Conservation (phyloP, 2,113 vertebrate species). For the Aptenodytes forsteri region DNA sequence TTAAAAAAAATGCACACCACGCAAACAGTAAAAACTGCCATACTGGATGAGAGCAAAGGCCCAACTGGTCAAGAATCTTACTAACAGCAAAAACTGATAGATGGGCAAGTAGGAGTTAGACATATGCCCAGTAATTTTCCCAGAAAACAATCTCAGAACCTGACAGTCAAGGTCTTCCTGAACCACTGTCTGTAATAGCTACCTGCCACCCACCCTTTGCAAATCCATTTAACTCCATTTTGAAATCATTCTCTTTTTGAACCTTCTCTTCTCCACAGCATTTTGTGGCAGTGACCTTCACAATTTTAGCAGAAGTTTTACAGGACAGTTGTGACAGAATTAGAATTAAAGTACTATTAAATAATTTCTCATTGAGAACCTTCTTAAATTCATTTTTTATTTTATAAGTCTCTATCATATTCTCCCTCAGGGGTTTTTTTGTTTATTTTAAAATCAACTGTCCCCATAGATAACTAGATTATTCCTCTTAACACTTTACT, state of each 20-base stretch:
- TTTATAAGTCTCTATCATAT: neutral
- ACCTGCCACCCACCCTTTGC: neutral
- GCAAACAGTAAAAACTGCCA: neutral
- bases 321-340: neutral
- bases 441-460: neutral
- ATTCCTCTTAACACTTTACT: neutral
- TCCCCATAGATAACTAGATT: neutral
- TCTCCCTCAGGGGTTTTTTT: neutral
- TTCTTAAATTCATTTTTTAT: neutral
- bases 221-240: neutral
- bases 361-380: neutral
- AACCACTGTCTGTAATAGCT: neutral
- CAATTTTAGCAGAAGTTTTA: neutral
- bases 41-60: neutral
- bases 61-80: neutral
- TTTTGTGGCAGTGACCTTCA: neutral
- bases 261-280: neutral
- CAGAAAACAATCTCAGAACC: neutral
- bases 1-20: neutral
- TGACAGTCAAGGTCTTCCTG: neutral
- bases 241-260: neutral
- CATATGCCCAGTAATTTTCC: neutral
- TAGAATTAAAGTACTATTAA: neutral
- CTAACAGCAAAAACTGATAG: neutral
- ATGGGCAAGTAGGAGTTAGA: neutral